Evolutionary conservation across 2,888 invertebrate genomes (phyloP).

Genomic region (Amblyjoppa fuscipennis): DNA sequence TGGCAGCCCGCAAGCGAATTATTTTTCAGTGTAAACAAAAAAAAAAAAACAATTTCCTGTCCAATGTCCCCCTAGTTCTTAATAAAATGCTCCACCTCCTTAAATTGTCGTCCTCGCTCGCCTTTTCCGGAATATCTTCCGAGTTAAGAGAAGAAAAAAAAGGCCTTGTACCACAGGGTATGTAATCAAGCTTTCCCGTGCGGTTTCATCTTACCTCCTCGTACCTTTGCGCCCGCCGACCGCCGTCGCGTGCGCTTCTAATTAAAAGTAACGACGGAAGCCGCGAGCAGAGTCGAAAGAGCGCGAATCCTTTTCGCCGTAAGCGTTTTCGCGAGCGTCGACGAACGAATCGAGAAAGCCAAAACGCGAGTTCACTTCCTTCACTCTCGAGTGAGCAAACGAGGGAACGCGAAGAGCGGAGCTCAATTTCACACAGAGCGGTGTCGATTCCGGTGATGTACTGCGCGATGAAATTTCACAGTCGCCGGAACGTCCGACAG

Average conservation of each 20-base stretch:
- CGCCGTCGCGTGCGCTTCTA: slow-evolving; percentile 19
- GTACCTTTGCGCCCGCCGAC: slow-evolving; percentile 11
- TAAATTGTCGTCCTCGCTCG: neutral
- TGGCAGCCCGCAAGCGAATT: no score
- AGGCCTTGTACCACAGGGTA: slow-evolving; percentile 10
- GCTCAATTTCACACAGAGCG: slow-evolving; percentile 64
- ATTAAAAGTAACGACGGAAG: slow-evolving; percentile 57
- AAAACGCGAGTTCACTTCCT: slow-evolving; percentile 17
- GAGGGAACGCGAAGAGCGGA: slow-evolving; percentile 40
- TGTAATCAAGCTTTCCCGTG: slow-evolving; percentile 13
- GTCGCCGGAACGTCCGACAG: slow-evolving; percentile 42
- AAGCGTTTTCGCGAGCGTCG: neutral
- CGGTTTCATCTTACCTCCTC: slow-evolving; percentile 39
- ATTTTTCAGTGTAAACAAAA: neutral
- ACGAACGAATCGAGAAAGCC: slow-evolving; percentile 32
- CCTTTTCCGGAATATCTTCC: neutral
- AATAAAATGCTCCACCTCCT: neutral
- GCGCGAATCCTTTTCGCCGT: neutral
- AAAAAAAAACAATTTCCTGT: neutral
- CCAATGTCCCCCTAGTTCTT: neutral
- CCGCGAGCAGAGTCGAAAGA: neutral
- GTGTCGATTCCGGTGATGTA: slow-evolving; percentile 53
- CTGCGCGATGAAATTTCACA: slow-evolving; percentile 63
- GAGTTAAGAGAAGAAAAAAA: neutral
- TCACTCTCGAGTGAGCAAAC: slow-evolving; percentile 36